Evolutionary conservation across 2,797 vertebrate species (phyloP).

Genomic region (Onychomys leucogaster): DNA sequence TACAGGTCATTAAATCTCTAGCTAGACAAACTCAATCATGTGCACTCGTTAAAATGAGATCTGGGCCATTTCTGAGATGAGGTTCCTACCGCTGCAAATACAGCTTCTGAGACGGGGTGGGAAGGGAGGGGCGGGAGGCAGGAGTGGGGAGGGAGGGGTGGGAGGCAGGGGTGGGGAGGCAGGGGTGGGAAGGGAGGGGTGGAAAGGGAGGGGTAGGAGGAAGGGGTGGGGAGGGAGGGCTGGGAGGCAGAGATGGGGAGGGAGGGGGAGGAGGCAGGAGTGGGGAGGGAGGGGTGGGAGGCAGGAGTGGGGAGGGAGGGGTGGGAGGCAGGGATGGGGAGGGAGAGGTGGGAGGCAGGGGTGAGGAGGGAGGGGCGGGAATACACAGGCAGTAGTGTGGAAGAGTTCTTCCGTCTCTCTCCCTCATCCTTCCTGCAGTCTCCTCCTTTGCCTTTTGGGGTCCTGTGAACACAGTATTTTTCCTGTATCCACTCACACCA

Average conservation of each 20-base stretch:
- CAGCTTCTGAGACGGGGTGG: slow-evolving; percentile 18
- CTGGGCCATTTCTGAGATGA: slow-evolving; percentile 78
- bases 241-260: too few species aligned
- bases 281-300: too few species aligned
- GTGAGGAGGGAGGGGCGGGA: neutral
- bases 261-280: too few species aligned
- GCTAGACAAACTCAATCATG: slow-evolving; percentile 82
- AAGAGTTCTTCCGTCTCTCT: neutral
- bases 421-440: neutral
- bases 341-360: too few species aligned
- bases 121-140: neutral
- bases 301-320: too few species aligned
- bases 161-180: too few species aligned
- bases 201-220: too few species aligned
- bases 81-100: slow-evolving; percentile 74
- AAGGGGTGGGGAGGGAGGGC: too few species aligned
- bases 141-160: too few species aligned
- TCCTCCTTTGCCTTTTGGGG: neutral
- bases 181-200: too few species aligned
- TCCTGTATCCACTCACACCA: neutral
- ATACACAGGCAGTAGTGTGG: accelerated
- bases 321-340: too few species aligned
- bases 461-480: slow-evolving; percentile 4
- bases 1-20: slow-evolving; percentile 84
- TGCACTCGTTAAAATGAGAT: slow-evolving; percentile 81